Percentiles rank a stretch among this genome's conserved stretches.
Evolutionary conservation across 2,888 invertebrate species (phyloP).

Genomic region (Cinara cedri): DNA sequence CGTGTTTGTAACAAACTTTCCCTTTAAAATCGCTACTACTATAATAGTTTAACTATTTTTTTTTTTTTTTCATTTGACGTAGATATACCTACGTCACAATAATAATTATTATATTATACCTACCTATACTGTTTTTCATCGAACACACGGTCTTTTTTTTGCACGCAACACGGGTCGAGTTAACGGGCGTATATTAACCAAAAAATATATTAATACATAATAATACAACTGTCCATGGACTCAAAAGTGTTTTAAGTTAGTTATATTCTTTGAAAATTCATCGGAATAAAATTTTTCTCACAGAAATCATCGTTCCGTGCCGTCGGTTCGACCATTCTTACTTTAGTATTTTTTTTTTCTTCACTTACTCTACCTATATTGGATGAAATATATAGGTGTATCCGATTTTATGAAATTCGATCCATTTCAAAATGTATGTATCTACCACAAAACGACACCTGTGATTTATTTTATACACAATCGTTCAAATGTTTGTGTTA

Average conservation of each 20-base stretch:
- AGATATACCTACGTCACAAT: not conserved
- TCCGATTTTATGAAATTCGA: no score
- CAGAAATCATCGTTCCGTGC: not conserved
- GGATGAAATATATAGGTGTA: no score
- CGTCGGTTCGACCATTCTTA: not conserved
- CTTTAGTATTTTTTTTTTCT: no score
- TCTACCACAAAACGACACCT: no score
- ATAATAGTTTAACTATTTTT: not conserved
- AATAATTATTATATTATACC: not conserved
- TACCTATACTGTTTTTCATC: not conserved
- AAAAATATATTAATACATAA: not conserved
- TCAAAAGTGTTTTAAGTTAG: not conserved
- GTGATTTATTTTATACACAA: no score
- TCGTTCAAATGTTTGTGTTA: no score
- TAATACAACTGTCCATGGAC: not conserved
- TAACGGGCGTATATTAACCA: not conserved
- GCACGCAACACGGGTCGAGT: not conserved
- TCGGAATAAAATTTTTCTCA: not conserved
- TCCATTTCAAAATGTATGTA: no score
- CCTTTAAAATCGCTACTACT: not conserved
- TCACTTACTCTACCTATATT: no score
- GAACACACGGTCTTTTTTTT: not conserved
- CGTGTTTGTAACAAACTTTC: not conserved
- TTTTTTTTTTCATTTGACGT: no score
- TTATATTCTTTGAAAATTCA: not conserved